A percentile compares a stretch with the other conserved stretches of the same genome.
phyloP scores from a whole-genome alignment of 2,888 invertebrate genomes.

The Drosophila melanocephala region DNA sequence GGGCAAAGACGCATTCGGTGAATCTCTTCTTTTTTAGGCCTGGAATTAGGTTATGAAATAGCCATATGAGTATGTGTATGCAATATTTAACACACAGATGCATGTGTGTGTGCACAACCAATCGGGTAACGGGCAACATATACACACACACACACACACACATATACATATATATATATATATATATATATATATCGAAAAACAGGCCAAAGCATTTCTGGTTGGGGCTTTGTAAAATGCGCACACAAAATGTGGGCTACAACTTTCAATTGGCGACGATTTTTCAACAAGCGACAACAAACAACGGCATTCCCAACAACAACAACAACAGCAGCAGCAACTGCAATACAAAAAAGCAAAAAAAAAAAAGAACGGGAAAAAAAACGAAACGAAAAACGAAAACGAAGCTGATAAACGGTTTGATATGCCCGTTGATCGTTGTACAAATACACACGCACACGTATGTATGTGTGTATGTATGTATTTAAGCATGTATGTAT shows the following conservation, averaged over 20 bases:
- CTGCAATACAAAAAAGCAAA: neutral
- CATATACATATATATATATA: neutral
- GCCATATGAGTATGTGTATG: neutral
- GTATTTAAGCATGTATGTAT: neutral
- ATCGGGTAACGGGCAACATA: constrained; percentile 16
- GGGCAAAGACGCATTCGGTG: constrained; percentile 8
- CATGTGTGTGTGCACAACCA: constrained; percentile 29
- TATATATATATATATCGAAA: constrained; percentile 7
- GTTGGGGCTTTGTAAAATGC: constrained; percentile 31
- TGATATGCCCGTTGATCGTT: constrained; percentile 50
- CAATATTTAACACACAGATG: constrained; percentile 8
- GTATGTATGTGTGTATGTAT: constrained; percentile 3
- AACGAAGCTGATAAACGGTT: constrained; percentile 69
- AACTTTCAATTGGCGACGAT: constrained; percentile 65
- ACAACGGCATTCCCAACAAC: neutral
- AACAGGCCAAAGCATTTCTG: constrained; percentile 53
- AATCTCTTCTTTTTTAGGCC: constrained; percentile 7
- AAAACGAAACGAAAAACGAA: constrained; percentile 32
- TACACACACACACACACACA: neutral
- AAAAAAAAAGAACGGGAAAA: neutral
- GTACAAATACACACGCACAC: neutral
- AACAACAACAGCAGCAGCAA: constrained; percentile 4
- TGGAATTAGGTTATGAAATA: constrained; percentile 43
- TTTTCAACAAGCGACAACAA: constrained; percentile 17
- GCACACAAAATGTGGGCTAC: constrained; percentile 66